These are phyloP conservation scores for Burhinus bistriatus DNA, from an alignment of 2,113 vertebrate species.

Conservation along the genomic window DNA sequence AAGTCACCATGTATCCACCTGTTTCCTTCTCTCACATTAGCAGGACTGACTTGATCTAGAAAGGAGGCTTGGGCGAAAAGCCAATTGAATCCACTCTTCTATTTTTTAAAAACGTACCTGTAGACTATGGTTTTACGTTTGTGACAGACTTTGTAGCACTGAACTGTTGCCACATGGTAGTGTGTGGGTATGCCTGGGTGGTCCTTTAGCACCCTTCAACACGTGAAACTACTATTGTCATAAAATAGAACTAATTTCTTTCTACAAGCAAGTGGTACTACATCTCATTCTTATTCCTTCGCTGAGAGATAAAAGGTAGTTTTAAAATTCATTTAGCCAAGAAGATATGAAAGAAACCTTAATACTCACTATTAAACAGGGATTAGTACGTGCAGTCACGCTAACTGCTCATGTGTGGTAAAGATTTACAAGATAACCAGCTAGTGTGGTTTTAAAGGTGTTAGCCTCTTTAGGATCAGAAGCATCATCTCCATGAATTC, in stretches of 20 bases:
- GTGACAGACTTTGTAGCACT: not conserved
- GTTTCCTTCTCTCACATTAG: not conserved
- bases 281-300: not conserved
- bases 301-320: not conserved
- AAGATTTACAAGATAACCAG: not conserved
- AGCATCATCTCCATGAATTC: not conserved
- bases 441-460: not conserved
- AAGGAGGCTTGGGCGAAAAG: not conserved
- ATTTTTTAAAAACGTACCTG: not conserved
- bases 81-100: no score
- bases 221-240: not conserved
- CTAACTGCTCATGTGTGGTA: not conserved
- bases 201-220: not conserved
- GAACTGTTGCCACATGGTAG: not conserved
- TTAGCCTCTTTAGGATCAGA: not conserved
- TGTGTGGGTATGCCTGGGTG: not conserved
- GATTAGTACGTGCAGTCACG: not conserved
- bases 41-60: not conserved
- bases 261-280: not conserved
- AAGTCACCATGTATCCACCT: accelerated
- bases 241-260: not conserved
- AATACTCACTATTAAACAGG: not conserved
- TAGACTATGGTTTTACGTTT: not conserved
- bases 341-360: not conserved
- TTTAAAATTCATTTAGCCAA: not conserved